phyloP scores from a whole-genome alignment of 2,888 invertebrate genomes.

The Gari tellinella region DNA sequence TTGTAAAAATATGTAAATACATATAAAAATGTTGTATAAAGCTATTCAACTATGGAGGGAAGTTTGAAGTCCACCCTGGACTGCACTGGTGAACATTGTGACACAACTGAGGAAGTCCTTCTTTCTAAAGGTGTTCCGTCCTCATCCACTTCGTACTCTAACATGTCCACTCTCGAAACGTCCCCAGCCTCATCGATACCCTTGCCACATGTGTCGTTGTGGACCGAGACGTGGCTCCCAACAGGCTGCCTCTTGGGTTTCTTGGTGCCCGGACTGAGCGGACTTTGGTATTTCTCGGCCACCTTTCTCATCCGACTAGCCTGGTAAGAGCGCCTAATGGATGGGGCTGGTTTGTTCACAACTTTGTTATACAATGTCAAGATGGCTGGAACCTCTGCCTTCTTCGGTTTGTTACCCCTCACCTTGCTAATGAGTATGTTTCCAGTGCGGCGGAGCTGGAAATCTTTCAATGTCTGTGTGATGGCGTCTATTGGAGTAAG shows the following conservation, averaged over 20 bases:
- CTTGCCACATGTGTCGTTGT: not conserved
- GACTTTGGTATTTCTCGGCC: slow-evolving; percentile 43
- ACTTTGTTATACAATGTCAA: slow-evolving; percentile 53
- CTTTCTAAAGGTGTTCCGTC: not conserved
- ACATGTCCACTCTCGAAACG: not conserved
- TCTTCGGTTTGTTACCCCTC: slow-evolving; percentile 34
- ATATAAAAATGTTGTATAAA: too few species aligned
- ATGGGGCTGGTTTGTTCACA: slow-evolving; percentile 27
- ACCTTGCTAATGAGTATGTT: slow-evolving; percentile 34
- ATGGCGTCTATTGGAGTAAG: slow-evolving; percentile 56
- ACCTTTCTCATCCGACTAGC: slow-evolving; percentile 43
- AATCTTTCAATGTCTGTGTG: slow-evolving; percentile 50
- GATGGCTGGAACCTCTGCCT: slow-evolving; percentile 44
- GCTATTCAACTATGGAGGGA: slow-evolving; percentile 6
- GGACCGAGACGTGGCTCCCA: not conserved
- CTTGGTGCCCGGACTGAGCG: slow-evolving; percentile 1
- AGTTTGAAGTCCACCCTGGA: slow-evolving; percentile 26
- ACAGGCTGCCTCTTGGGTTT: not conserved
- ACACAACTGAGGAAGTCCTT: slow-evolving; percentile 1
- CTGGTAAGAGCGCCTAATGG: slow-evolving; percentile 20
- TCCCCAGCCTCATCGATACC: slow-evolving; percentile 2
- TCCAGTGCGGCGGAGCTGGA: slow-evolving; percentile 52
- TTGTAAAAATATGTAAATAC: too few species aligned
- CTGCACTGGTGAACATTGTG: slow-evolving; percentile 1
- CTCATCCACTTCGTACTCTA: slow-evolving; percentile 6